Conservation (phyloP, 1,140 invertebrate species). For the Helicoverpa armigera region DNA sequence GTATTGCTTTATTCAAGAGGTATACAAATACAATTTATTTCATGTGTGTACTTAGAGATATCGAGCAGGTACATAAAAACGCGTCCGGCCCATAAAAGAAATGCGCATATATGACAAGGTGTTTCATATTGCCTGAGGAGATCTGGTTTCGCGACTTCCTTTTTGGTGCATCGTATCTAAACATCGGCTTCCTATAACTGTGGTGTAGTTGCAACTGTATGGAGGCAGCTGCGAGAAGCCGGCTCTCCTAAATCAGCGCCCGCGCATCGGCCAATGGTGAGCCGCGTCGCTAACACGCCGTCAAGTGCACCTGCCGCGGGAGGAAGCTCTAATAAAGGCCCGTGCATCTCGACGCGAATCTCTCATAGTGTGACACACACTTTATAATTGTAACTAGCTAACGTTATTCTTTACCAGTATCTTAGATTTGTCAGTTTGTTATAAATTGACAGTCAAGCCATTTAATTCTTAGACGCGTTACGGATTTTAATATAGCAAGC, state of each 20-base stretch:
- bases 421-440: not conserved
- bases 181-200: conserved; percentile 71
- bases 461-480: too few species aligned
- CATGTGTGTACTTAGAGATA: not conserved
- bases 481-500: too few species aligned
- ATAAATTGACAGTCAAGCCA: not conserved
- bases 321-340: conserved; percentile 77
- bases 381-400: not conserved
- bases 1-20: too few species aligned
- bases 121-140: conserved; percentile 35
- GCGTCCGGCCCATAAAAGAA: conserved; percentile 11
- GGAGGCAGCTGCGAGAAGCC: conserved; percentile 69
- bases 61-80: conserved; percentile 3
- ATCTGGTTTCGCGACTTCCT: conserved; percentile 65
- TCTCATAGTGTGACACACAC: conserved; percentile 9
- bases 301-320: conserved; percentile 76
- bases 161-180: conserved; percentile 65
- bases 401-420: not conserved
- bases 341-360: conserved; percentile 51
- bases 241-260: conserved; percentile 69
- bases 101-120: conserved; percentile 31
- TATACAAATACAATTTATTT: too few species aligned
- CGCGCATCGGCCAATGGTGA: conserved; percentile 74
- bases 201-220: conserved; percentile 50
- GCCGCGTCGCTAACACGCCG: conserved; percentile 55